These are phyloP conservation scores for Drosophila mojavensis DNA, from an alignment of 1,140 invertebrate genomes.

Conservation along the genomic window DNA sequence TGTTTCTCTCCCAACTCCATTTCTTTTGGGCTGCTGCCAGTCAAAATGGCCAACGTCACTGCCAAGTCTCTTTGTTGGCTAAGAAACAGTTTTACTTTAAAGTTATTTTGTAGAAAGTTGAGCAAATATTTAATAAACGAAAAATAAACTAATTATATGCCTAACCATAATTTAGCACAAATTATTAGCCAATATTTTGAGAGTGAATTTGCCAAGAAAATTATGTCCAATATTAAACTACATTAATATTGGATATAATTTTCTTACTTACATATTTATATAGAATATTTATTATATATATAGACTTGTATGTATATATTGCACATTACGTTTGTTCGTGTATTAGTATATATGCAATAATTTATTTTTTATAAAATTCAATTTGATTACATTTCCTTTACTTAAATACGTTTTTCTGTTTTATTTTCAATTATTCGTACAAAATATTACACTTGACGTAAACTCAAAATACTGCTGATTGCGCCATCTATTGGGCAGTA, in stretches of 20 bases:
- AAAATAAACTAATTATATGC: too few relatives aligned
- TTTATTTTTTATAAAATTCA: too few relatives aligned
- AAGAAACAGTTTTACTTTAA: not conserved
- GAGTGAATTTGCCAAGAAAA: too few relatives aligned
- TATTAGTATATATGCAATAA: not conserved
- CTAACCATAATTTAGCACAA: too few relatives aligned
- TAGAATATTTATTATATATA: too few relatives aligned
- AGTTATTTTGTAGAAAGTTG: not conserved
- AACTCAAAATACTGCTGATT: not conserved
- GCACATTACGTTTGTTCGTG: not conserved
- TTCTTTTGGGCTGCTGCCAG: slow-evolving; percentile 32
- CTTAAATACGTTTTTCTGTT: not conserved
- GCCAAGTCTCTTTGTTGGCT: not conserved
- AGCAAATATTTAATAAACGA: not conserved
- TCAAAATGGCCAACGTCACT: slow-evolving; percentile 48
- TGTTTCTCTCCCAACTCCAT: slow-evolving; percentile 58
- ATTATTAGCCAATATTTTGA: too few relatives aligned
- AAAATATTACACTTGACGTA: not conserved
- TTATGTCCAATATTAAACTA: too few relatives aligned
- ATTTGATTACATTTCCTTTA: too few relatives aligned
- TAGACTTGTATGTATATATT: too few relatives aligned
- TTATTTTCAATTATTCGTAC: not conserved
- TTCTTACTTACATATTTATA: too few relatives aligned
- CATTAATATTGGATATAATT: too few relatives aligned
- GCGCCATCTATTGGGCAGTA: slow-evolving; percentile 33